Evolutionary conservation across 1,140 invertebrate species (phyloP), one percentile per base, ranked within the genome.

Genomic region (Potamilus streckersoni): DNA sequence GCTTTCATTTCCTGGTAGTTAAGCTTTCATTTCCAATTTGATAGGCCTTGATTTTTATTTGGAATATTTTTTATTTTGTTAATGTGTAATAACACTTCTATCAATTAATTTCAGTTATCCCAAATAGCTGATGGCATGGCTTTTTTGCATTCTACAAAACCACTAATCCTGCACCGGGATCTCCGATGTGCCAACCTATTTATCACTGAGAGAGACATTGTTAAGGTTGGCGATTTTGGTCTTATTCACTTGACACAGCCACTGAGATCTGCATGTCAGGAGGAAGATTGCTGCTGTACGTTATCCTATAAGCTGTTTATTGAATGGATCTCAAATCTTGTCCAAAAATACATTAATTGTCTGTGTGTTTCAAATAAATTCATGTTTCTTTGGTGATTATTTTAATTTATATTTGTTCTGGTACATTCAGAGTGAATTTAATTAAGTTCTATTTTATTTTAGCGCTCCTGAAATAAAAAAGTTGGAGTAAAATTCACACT

Each of bases 121-220:
- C 86, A 87, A 71, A 79, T 84, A 61, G 84, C 87, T 63, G 87
- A 99, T 91, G 98, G 98, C 71, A 92, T 99, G 68, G 95, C 96
- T 81, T 99, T 99, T 90, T 92, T 99, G 65, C 98, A 99, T 90
- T 98, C 97, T 31, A 93, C 97, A 81, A 94, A 95, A 72, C 97
- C 98, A 23, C 96, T 97, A 49, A 98, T 99, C 83, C 98, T 99
- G 87, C 98, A 99, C 91, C 93, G 93, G 56, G 93, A 93, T 84
- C 85, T 93, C n/a, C 91, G 93, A 78, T 99, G 98, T 92, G 98
- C 99, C 91, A 99, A 99, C 92, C 98, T 99, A 89, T 99, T 99
- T 91, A 98, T 99, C 85, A 82, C 76, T 55, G 74, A 83, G 62
- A 80, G 86, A 72, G 83, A 84, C 58, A 80, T 84, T 58, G 80